phyloP scores from a whole-genome alignment of 2,113 vertebrate genomes.

The Amia ocellicauda region DNA sequence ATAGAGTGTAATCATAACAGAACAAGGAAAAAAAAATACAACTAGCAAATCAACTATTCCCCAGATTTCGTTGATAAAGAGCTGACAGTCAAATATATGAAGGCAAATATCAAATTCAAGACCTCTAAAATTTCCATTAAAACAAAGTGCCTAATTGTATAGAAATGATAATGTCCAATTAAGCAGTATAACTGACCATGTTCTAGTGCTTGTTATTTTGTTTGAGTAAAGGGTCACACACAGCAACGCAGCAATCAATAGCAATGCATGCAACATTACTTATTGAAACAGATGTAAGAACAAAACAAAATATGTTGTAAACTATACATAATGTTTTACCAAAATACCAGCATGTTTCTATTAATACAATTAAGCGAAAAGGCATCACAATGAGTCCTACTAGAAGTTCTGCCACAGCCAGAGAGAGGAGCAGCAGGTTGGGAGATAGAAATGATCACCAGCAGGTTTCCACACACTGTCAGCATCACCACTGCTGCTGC shows the following conservation, averaged over 20 bases:
- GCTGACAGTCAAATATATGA: background rate
- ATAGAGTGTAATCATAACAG: constrained; percentile 27
- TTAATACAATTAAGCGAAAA: constrained; percentile 46
- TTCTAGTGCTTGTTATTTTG: constrained; percentile 32
- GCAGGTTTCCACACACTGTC: constrained; percentile 37
- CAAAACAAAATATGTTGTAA: constrained; percentile 30
- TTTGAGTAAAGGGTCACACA: constrained; percentile 44
- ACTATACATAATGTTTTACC: constrained; percentile 44
- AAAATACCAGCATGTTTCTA: constrained; percentile 52
- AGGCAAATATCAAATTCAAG: constrained; percentile 34
- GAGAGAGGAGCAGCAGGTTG: constrained; percentile 58
- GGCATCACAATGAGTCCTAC: constrained; percentile 72
- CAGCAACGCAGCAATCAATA: constrained; percentile 46
- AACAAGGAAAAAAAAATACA: constrained; percentile 25
- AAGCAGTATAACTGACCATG: constrained; percentile 30
- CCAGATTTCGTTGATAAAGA: constrained; percentile 6
- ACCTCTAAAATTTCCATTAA: constrained; percentile 32
- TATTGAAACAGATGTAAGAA: constrained; percentile 41
- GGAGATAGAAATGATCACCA: constrained; percentile 42
- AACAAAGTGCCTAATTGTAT: constrained; percentile 27
- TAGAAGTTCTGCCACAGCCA: constrained; percentile 53
- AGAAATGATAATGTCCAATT: constrained; percentile 44
- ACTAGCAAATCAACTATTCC: constrained; percentile 31
- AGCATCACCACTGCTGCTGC: constrained; percentile 49
- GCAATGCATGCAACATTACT: constrained; percentile 45